These are phyloP conservation scores for Andrena cerasifolii DNA, from an alignment of 1,140 invertebrate species.

Conservation along the genomic window DNA sequence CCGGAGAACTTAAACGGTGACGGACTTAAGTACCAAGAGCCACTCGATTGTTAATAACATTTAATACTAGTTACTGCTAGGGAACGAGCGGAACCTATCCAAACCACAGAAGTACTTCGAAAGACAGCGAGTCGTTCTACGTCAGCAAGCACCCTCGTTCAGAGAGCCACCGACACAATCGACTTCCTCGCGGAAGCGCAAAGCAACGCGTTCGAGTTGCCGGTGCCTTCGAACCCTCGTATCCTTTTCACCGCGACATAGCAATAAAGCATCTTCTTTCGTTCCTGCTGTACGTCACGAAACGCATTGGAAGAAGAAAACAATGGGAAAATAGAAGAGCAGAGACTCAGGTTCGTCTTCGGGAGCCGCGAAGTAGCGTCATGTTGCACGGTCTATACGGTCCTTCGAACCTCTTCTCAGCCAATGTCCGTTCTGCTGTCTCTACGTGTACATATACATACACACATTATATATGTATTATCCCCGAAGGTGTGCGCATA, in stretches of 20 bases:
- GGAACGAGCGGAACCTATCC: no score
- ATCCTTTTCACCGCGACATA: constrained; percentile 63
- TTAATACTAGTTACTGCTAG: no score
- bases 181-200: background rate
- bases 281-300: constrained; percentile 44
- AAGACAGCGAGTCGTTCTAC: no score
- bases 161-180: background rate
- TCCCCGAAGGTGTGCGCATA: constrained; percentile 2
- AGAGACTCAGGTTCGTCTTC: constrained; percentile 50
- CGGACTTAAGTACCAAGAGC: no score
- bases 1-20: no score
- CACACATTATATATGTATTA: constrained; percentile 7
- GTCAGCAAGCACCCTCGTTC: no score
- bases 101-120: no score
- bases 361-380: constrained; percentile 51
- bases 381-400: constrained; percentile 58
- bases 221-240: constrained; percentile 73
- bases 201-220: constrained; percentile 56
- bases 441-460: constrained; percentile 35
- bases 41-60: no score
- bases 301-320: no score
- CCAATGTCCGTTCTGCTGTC: constrained; percentile 56
- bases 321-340: background rate
- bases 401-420: constrained; percentile 64
- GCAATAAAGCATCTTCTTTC: constrained; percentile 56